Base-by-base conservation (phyloP, 2,113 vertebrate species). In the Papio anubis region DNA sequence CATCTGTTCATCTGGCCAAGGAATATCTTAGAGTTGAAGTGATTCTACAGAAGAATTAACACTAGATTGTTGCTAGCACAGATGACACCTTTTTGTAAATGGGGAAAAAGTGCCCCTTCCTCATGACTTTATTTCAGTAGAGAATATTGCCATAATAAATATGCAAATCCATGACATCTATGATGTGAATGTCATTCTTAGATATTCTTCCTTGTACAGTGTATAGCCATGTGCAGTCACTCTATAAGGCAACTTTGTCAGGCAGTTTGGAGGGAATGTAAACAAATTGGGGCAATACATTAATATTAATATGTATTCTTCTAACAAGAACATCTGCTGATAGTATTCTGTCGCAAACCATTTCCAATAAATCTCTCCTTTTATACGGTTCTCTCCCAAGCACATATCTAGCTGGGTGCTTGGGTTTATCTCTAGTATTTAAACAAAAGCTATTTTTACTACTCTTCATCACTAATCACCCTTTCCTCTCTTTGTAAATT, bases 281-380 rank as follows among this genome's bases (percentile, higher is more conserved):
- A 61, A 66, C 59, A 35, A 75, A 25, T 16, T 35, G 21, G 50
- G 57, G 25, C 4, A 72, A 45, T 10, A 72, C 10, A 27, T 11
- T n/a, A 50, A n/a, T 78, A 78, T 89, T 64, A 84, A 66, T 64
- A 30, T 48, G 9, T 35, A 43, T 18, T 13, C 14, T 66, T 21
- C 76, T 57, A 12, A 78, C 2, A 45, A 82, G 18, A 73, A 11
- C 52, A 48, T 66, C n/a, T 88, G 59, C 35, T 83, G 32, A 45
- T 75, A 66, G 35, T 83, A 83, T 87, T 96, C 64, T 45, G 32
- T 90, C 35, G 68, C 78, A 78, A 90, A 80, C 82, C 3, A 52
- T 12, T 90, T 94, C 66, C 66, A 76, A 8, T 57, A 85, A 86
- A 30, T 78, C 21, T 38, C 16, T 27, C 12, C 8, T 87, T 90